These are phyloP conservation scores for Sebastes steindachneri DNA, from an alignment of 2,797 vertebrate species.

Conservation along the genomic window DNA sequence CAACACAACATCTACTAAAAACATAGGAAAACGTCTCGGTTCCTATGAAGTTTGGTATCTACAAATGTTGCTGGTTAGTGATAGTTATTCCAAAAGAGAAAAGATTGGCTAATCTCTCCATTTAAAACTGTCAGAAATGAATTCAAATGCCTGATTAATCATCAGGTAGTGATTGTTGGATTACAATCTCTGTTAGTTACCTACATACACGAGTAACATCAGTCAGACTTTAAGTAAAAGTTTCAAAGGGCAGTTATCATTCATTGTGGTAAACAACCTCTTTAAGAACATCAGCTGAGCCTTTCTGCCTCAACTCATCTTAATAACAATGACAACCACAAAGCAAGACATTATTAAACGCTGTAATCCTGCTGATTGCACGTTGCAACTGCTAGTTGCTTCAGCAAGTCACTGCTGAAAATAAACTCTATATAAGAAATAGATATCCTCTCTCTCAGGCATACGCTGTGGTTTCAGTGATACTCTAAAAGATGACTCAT, in stretches of 20 bases:
- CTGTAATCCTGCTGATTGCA: constrained; percentile 69
- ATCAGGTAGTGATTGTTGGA: constrained; percentile 36
- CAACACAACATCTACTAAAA: not conserved
- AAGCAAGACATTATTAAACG: constrained; percentile 48
- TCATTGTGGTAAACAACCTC: constrained; percentile 49
- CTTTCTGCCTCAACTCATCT: constrained; percentile 20
- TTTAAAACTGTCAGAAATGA: constrained; percentile 6
- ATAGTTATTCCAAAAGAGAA: constrained; percentile 3
- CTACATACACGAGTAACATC: not conserved
- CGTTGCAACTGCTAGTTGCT: constrained; percentile 67
- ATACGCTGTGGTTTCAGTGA: constrained; percentile 59
- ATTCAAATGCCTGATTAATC: not conserved
- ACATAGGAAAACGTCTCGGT: not conserved
- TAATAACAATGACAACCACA: constrained; percentile 33
- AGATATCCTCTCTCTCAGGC: constrained; percentile 41
- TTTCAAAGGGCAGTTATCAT: constrained; percentile 43
- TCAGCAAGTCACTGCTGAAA: constrained; percentile 60
- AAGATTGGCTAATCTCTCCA: constrained; percentile 6
- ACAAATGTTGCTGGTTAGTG: constrained; percentile 23
- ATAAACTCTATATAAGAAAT: constrained; percentile 62
- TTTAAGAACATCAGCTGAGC: constrained; percentile 35
- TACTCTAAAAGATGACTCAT: constrained; percentile 57
- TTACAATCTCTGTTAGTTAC: constrained; percentile 14
- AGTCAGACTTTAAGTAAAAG: constrained; percentile 23
- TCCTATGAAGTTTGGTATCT: constrained; percentile 9